Evolutionary conservation across 2,888 invertebrate genomes (phyloP).

Genomic region (Limnephilus lunatus): DNA sequence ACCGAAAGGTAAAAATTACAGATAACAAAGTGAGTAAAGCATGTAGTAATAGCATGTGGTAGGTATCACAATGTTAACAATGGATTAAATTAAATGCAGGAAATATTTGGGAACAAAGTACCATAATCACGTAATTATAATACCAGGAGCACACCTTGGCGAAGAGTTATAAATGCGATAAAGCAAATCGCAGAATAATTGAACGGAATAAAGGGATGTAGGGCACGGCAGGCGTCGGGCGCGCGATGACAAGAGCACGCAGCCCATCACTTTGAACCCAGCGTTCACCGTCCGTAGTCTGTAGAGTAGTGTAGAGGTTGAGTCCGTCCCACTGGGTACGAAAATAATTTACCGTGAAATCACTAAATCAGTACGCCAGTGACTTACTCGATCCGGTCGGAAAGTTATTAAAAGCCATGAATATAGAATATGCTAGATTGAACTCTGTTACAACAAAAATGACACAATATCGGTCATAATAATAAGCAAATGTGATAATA

Average conservation of each 20-base stretch:
- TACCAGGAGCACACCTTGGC: background rate
- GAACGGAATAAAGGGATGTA: background rate
- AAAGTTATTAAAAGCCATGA: conserved; percentile 28
- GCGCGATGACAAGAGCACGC: background rate
- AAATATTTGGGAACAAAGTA: background rate
- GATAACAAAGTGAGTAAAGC: background rate
- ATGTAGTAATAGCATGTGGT: background rate
- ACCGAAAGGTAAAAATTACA: background rate
- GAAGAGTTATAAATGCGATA: background rate
- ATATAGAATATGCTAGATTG: background rate
- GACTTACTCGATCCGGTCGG: background rate
- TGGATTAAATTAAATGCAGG: background rate
- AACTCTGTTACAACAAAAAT: background rate
- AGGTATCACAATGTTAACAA: background rate
- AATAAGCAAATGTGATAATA: no score
- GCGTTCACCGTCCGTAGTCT: background rate
- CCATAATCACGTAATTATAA: background rate
- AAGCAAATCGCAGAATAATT: background rate
- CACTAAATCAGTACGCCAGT: conserved; percentile 35
- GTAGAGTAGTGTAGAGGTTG: no score
- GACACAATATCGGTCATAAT: background rate
- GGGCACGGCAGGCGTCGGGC: background rate
- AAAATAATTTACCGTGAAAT: conserved; percentile 12
- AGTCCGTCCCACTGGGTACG: background rate
- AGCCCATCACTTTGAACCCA: background rate